phyloP scores from a whole-genome alignment of 2,888 invertebrate genomes.

The Meliscaeva auricollis region DNA sequence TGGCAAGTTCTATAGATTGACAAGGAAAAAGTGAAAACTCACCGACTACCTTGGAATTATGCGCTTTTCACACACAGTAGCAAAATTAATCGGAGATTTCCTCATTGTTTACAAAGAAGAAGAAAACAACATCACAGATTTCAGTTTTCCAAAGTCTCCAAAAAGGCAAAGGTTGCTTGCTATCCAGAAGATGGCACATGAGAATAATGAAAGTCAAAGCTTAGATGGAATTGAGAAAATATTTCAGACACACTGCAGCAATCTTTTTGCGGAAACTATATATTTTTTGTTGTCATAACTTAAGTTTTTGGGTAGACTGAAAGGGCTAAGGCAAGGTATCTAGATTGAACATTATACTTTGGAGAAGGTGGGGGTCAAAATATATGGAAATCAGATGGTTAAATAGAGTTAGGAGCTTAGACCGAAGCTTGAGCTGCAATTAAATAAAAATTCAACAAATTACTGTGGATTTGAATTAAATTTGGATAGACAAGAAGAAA shows the following conservation, averaged over 20 bases:
- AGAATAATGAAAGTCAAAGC: constrained; percentile 71
- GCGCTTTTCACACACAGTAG: constrained; percentile 75
- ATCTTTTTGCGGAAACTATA: constrained; percentile 20
- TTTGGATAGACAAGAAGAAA: background rate
- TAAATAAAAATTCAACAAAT: constrained; percentile 17
- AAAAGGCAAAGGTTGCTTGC: constrained; percentile 46
- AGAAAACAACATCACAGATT: constrained; percentile 25
- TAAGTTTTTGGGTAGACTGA: constrained; percentile 2
- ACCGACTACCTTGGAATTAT: constrained; percentile 73
- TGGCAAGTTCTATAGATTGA: constrained; percentile 5
- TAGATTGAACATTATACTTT: no score
- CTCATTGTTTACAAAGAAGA: constrained; percentile 61
- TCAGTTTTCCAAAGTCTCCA: constrained; percentile 1
- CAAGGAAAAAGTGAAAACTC: constrained; percentile 73
- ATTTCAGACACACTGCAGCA: background rate
- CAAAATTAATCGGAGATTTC: constrained; percentile 69
- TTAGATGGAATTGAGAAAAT: constrained; percentile 2
- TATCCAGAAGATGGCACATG: constrained; percentile 28
- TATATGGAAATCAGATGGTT: background rate
- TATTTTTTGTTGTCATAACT: constrained; percentile 23
- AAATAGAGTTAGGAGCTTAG: background rate
- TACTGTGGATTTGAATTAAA: constrained; percentile 8
- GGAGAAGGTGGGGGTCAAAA: background rate
- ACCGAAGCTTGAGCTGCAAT: background rate
- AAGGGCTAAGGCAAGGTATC: background rate